phyloP scores from a whole-genome alignment of 2,797 vertebrate genomes.

The Antennarius maculatus region DNA sequence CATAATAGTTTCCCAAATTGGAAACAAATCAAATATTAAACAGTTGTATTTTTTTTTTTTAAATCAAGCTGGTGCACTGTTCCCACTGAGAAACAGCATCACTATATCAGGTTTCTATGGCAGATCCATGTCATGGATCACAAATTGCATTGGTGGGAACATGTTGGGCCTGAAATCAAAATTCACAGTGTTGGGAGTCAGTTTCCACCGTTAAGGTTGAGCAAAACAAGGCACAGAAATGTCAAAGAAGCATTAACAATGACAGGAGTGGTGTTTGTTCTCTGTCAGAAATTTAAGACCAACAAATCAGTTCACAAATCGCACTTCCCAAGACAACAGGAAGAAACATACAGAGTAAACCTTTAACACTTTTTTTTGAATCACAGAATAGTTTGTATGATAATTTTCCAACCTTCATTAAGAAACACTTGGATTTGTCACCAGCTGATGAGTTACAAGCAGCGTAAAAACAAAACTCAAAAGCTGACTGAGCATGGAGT shows the following conservation, averaged over 20 bases:
- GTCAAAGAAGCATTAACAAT: background rate
- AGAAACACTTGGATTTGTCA: conserved; percentile 14
- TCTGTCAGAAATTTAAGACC: background rate
- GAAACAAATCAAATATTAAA: conserved; percentile 32
- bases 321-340: background rate
- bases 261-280: too few species aligned
- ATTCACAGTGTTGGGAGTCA: conserved; percentile 42
- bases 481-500: too few species aligned
- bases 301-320: conserved; percentile 3
- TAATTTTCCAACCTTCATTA: background rate
- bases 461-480: background rate
- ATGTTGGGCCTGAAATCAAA: background rate
- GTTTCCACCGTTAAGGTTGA: conserved; percentile 23
- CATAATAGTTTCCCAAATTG: background rate
- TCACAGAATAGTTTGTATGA: background rate
- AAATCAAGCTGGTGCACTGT: conserved; percentile 65
- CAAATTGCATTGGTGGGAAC: conserved; percentile 2
- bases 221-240: conserved; percentile 45
- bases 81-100: conserved; percentile 48
- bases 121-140: conserved; percentile 20
- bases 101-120: conserved; percentile 51
- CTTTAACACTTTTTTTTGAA: conserved; percentile 14
- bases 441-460: background rate
- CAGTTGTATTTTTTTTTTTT: conserved; percentile 13
- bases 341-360: conserved; percentile 6